Percentiles rank a stretch among this genome's conserved stretches.
Conservation (phyloP, 2,888 invertebrate genomes). For the Drosophila hamatofila region DNA sequence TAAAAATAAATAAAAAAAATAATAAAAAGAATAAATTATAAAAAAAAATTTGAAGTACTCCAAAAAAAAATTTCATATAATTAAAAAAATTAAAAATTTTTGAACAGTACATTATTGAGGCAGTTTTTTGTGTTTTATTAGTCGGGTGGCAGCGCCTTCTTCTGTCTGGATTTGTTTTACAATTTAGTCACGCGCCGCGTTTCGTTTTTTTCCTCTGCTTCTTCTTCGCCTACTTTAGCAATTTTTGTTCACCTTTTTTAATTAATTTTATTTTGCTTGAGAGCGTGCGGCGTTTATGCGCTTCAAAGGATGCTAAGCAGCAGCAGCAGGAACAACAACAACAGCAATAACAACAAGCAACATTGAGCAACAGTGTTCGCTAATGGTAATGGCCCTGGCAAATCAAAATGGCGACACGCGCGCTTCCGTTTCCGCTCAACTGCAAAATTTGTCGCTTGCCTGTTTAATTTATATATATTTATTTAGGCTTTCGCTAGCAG, state of each 20-base stretch:
- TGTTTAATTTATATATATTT: conserved; percentile 58
- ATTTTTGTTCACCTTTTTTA: conserved; percentile 63
- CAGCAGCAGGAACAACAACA: not conserved
- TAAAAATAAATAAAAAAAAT: too few relatives aligned
- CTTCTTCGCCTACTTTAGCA: conserved; percentile 15
- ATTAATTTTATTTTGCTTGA: conserved; percentile 66
- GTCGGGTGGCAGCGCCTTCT: not conserved
- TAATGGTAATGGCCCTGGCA: conserved; percentile 46
- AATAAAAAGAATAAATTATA: too few relatives aligned
- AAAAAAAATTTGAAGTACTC: too few relatives aligned
- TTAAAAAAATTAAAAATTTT: too few relatives aligned
- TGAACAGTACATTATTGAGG: conserved; percentile 10
- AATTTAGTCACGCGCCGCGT: conserved; percentile 69
- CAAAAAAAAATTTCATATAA: too few relatives aligned
- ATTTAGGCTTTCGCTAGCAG: conserved; percentile 41
- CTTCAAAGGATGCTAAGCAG: conserved; percentile 52
- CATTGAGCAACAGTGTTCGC: conserved; percentile 1
- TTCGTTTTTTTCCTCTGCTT: conserved; percentile 22
- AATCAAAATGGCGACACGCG: conserved; percentile 76
- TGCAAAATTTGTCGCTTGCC: conserved; percentile 68
- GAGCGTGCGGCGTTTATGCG: conserved; percentile 51
- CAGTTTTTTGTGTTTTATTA: not conserved
- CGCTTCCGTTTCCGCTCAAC: conserved; percentile 64
- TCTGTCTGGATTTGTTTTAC: conserved; percentile 27
- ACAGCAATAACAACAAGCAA: not conserved